These are phyloP conservation scores for Eilema sororculum DNA, from an alignment of 2,888 invertebrate species.

Conservation along the genomic window DNA sequence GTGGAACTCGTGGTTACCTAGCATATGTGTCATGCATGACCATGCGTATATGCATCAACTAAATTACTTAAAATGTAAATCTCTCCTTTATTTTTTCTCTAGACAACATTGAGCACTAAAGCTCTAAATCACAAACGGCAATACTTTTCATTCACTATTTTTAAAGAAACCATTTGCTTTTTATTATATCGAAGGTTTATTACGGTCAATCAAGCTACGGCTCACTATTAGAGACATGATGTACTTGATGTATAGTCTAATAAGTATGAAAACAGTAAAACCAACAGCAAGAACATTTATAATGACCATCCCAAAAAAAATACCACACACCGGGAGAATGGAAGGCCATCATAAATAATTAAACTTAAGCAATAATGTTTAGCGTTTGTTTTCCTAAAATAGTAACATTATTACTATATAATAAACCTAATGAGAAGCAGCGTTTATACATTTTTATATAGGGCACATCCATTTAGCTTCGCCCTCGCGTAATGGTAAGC, in stretches of 20 bases:
- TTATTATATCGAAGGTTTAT: not conserved
- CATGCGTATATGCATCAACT: not conserved
- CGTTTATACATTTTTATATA: no score
- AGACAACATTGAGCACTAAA: not conserved
- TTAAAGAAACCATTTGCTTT: not conserved
- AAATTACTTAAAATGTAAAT: no score
- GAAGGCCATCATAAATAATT: not conserved
- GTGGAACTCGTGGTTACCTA: not conserved
- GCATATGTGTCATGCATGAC: not conserved
- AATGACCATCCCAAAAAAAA: not conserved
- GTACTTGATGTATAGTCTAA: no score
- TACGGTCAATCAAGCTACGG: not conserved
- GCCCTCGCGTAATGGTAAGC: no score
- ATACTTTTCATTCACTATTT: no score
- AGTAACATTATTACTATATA: not conserved
- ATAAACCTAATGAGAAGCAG: no score
- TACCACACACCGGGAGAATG: not conserved
- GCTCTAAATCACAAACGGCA: not conserved
- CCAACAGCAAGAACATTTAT: not conserved
- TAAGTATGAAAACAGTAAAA: not conserved
- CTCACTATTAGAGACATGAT: not conserved
- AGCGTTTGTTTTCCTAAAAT: no score
- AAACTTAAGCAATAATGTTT: not conserved
- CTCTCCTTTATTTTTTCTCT: not conserved
- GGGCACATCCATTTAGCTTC: no score